These are phyloP conservation scores for Spodoptera litura DNA, from an alignment of 1,140 invertebrate species.

Conservation along the genomic window DNA sequence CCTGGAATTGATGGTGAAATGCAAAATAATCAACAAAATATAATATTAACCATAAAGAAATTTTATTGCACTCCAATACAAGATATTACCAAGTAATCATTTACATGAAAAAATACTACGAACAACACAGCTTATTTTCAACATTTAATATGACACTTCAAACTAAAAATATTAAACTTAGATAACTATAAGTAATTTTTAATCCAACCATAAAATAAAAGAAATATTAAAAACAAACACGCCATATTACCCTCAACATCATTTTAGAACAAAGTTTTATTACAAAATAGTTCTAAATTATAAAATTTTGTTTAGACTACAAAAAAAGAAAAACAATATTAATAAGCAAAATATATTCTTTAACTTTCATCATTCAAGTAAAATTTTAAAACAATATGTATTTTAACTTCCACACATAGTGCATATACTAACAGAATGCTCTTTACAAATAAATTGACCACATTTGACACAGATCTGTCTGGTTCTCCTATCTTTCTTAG, in stretches of 20 bases:
- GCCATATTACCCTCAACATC: too few species aligned
- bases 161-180: background rate
- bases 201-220: too few species aligned
- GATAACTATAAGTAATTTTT: too few species aligned
- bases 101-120: background rate
- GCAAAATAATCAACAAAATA: background rate
- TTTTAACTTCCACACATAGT: constrained; percentile 59
- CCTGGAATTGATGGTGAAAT: constrained; percentile 59
- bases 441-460: constrained; percentile 74
- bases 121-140: background rate
- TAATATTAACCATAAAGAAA: background rate
- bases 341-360: background rate
- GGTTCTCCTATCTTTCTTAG: constrained; percentile 73
- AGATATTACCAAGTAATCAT: background rate
- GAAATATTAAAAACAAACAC: too few species aligned
- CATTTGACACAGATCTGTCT: constrained; percentile 75
- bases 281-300: too few species aligned
- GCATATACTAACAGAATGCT: constrained; percentile 72
- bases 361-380: background rate
- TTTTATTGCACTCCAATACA: background rate
- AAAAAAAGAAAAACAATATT: background rate
- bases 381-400: background rate
- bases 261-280: too few species aligned
- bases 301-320: too few species aligned
- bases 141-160: constrained; percentile 49